phyloP scores from a whole-genome alignment of 2,797 vertebrate genomes.

The Smutsia temminckii region DNA sequence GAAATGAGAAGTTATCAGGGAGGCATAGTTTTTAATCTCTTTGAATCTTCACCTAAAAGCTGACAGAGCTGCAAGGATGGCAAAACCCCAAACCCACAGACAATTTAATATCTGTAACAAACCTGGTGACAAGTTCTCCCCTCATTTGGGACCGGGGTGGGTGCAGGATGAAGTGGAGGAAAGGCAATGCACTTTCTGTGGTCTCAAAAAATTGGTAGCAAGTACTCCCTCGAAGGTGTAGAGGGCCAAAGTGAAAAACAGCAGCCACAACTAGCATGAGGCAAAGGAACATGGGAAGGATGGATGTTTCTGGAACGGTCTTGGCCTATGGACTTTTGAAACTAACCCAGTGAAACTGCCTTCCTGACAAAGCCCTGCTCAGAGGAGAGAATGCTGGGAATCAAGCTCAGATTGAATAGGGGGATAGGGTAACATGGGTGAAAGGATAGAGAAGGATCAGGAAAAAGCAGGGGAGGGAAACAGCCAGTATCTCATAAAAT shows the following conservation, averaged over 20 bases:
- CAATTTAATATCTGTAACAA: not conserved
- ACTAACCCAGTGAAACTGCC: not conserved
- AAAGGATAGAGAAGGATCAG: not conserved
- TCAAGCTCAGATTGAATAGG: not conserved
- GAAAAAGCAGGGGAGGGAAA: not conserved
- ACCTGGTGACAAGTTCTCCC: not conserved
- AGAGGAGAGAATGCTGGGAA: not conserved
- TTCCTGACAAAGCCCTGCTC: not conserved
- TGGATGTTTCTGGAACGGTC: not conserved
- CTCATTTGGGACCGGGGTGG: accelerated
- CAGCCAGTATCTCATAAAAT: not conserved
- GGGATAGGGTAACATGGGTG: no score
- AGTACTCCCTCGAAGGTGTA: not conserved
- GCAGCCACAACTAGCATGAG: not conserved
- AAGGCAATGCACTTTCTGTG: not conserved
- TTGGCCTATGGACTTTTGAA: not conserved
- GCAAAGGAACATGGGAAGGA: no score
- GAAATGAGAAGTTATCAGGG: not conserved
- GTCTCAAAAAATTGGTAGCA: not conserved
- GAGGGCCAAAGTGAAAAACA: not conserved
- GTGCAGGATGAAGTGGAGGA: not conserved
- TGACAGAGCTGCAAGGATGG: not conserved
- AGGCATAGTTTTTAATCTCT: not conserved
- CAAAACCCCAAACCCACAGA: not conserved
- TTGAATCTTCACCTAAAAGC: not conserved